phyloP scores from a whole-genome alignment of 2,888 invertebrate species.

The Sepioteuthis lessoniana region DNA sequence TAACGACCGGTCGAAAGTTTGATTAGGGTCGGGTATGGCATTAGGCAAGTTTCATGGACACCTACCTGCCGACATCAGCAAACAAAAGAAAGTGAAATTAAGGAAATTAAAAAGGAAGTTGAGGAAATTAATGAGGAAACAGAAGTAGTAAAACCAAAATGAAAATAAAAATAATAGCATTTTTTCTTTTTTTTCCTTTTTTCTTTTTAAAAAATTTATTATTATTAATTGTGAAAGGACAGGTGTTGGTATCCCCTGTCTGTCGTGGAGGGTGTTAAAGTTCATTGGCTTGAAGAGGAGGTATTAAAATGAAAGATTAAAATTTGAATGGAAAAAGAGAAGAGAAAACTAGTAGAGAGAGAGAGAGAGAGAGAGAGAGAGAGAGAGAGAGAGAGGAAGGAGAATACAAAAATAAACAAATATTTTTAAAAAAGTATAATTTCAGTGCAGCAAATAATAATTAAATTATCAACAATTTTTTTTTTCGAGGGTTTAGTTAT shows the following conservation, averaged over 20 bases:
- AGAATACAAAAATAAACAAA: no score
- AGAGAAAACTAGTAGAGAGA: background rate
- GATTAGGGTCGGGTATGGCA: background rate
- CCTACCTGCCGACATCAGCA: background rate
- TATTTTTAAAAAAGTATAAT: no score
- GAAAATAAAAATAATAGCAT: background rate
- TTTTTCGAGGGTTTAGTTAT: no score
- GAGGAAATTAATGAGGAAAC: conserved; percentile 11
- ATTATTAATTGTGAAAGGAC: background rate
- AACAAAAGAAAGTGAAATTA: conserved; percentile 1
- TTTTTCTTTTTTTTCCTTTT: background rate
- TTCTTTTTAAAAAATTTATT: background rate
- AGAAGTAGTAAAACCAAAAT: background rate
- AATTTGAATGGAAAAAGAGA: background rate
- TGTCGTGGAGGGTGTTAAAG: background rate
- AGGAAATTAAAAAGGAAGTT: background rate
- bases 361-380: background rate
- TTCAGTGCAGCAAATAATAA: no score
- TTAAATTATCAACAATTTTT: no score
- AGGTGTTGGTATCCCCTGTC: no score
- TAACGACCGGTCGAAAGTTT: background rate
- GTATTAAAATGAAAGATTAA: background rate
- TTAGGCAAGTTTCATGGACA: background rate
- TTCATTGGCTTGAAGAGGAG: background rate
- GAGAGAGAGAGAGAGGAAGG: background rate